A percentile compares a stretch with the other conserved stretches of the same genome.
Conservation (phyloP, 2,888 invertebrate species). For the Arctia plantaginis region DNA sequence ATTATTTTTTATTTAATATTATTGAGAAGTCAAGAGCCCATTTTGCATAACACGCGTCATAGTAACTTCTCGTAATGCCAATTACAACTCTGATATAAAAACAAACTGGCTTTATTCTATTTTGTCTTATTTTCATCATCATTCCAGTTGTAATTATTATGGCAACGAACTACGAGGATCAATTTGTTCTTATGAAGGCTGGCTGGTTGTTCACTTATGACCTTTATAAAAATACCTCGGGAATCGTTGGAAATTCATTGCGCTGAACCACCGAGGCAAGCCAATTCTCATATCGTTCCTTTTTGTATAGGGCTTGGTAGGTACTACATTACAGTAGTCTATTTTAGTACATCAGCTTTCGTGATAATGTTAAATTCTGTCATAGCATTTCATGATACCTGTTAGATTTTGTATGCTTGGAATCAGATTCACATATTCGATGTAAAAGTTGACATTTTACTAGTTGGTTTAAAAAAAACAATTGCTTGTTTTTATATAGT, state of each 20-base stretch:
- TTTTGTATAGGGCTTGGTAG: constrained; percentile 28
- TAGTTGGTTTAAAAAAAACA: no score
- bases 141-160: constrained; percentile 72
- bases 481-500: no score
- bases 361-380: background rate
- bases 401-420: background rate
- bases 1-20: background rate
- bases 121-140: constrained; percentile 65
- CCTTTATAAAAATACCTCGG: constrained; percentile 76
- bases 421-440: no score
- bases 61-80: constrained; percentile 56
- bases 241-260: constrained; percentile 61
- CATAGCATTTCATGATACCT: background rate
- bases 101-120: constrained; percentile 55
- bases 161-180: constrained; percentile 70
- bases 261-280: background rate
- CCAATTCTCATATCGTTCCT: constrained; percentile 4
- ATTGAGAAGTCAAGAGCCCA: constrained; percentile 8
- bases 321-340: constrained; percentile 14
- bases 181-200: constrained; percentile 63
- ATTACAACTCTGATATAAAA: constrained; percentile 64
- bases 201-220: constrained; percentile 80
- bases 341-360: background rate
- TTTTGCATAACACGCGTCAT: constrained; percentile 54
- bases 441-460: no score